phyloP scores from a whole-genome alignment of 2,113 vertebrate genomes.

The Alectura lathami region DNA sequence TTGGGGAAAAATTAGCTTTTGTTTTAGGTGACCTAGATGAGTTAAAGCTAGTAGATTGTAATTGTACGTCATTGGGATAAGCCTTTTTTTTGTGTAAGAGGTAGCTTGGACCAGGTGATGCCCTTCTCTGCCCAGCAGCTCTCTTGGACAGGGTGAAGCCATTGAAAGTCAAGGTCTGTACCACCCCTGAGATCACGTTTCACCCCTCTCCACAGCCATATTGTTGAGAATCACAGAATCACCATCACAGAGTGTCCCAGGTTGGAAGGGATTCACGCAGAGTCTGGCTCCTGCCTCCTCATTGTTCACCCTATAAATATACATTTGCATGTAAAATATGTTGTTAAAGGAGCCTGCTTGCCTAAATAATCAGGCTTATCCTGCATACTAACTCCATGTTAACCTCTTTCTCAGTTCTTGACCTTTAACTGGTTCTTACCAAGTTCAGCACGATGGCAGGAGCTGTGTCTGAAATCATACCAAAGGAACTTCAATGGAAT shows the following conservation, averaged over 20 bases:
- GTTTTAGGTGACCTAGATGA: too few species aligned
- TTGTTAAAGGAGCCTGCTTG: background rate
- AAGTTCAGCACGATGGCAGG: background rate
- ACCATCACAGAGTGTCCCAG: background rate
- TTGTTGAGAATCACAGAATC: background rate
- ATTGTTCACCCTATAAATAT: background rate
- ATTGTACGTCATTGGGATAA: accelerated
- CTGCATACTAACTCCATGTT: background rate
- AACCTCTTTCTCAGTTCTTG: background rate
- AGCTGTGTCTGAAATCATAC: background rate
- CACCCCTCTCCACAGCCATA: accelerated
- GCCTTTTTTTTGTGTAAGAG: background rate
- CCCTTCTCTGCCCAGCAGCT: background rate
- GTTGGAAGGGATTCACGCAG: background rate
- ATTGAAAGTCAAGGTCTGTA: background rate
- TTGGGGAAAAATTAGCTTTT: too few species aligned
- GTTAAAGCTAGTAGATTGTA: accelerated
- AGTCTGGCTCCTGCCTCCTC: background rate
- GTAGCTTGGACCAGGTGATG: background rate
- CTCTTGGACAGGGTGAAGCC: background rate
- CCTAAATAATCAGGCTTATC: background rate
- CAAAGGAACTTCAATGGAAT: background rate
- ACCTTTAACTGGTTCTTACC: background rate
- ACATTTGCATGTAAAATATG: background rate
- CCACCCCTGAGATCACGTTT: background rate